A percentile compares a stretch with the other conserved stretches of the same genome.
Conservation (phyloP, 2,113 vertebrate genomes). For the Oriolus oriolus region DNA sequence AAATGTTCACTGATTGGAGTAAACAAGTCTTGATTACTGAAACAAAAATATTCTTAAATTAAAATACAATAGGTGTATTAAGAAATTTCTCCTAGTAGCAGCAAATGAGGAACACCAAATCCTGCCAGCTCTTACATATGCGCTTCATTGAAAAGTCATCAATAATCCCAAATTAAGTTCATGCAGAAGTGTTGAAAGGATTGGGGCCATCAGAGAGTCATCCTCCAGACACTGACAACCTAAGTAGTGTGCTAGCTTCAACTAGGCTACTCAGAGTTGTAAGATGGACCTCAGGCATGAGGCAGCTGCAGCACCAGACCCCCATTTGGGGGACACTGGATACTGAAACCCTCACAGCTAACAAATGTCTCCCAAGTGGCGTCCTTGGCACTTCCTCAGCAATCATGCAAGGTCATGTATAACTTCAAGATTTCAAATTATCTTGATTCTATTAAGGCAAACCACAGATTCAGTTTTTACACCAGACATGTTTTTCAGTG, state of each 20-base stretch:
- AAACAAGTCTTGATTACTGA: background rate
- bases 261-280: background rate
- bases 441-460: background rate
- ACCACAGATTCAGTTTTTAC: background rate
- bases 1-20: background rate
- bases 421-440: background rate
- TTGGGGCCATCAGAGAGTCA: background rate
- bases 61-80: constrained; percentile 30
- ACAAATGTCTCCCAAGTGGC: background rate
- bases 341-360: background rate
- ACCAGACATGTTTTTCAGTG: background rate
- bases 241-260: background rate
- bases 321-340: background rate
- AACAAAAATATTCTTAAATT: background rate
- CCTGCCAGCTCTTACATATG: background rate
- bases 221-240: background rate
- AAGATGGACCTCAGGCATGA: background rate
- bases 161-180: background rate
- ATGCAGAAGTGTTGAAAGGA: background rate
- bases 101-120: background rate
- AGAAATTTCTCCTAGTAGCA: constrained; percentile 2
- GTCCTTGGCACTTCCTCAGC: background rate
- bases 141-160: background rate
- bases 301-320: background rate
- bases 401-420: background rate